Conservation (phyloP, 2,888 invertebrate genomes). For the Patella pellucida region DNA sequence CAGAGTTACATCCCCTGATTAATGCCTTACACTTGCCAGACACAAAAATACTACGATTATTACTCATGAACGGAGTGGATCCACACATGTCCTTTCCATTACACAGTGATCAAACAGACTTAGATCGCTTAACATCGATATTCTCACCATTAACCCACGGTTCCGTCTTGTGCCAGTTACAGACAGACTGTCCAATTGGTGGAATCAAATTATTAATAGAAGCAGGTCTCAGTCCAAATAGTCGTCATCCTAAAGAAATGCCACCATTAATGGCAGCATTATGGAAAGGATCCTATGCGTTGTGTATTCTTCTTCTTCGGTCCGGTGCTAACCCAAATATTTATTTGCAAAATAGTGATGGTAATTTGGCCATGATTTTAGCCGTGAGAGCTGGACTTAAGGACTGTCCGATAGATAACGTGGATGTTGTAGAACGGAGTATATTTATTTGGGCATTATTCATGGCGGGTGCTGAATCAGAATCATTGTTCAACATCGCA, state of each 20-base stretch:
- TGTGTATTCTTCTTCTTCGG: slow-evolving; percentile 48
- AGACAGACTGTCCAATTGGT: slow-evolving; percentile 34
- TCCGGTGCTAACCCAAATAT: slow-evolving; percentile 51
- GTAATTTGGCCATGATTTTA: slow-evolving; percentile 51
- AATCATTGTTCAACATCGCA: slow-evolving; percentile 30
- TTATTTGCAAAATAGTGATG: slow-evolving; percentile 45
- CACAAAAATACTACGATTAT: slow-evolving; percentile 39
- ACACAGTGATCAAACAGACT: slow-evolving; percentile 30
- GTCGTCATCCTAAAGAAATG: slow-evolving; percentile 40
- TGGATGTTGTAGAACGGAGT: slow-evolving; percentile 14
- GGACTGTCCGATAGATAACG: slow-evolving; percentile 8
- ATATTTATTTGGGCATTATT: slow-evolving; percentile 41
- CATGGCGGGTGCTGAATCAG: slow-evolving; percentile 41
- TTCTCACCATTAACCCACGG: slow-evolving; percentile 31
- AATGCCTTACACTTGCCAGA: slow-evolving; percentile 39
- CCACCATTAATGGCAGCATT: slow-evolving; percentile 56
- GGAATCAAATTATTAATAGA: slow-evolving; percentile 45
- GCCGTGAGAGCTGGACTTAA: slow-evolving; percentile 43
- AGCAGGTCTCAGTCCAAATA: slow-evolving; percentile 45
- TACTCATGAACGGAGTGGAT: slow-evolving; percentile 42
- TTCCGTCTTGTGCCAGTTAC: slow-evolving; percentile 40
- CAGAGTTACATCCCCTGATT: slow-evolving; percentile 45
- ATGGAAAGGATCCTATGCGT: slow-evolving; percentile 35
- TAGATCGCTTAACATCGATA: slow-evolving; percentile 31
- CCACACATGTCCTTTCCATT: slow-evolving; percentile 31